Percentiles rank a stretch among this genome's conserved stretches.
Conservation (phyloP, 2,888 invertebrate species). For the Myathropa florea region DNA sequence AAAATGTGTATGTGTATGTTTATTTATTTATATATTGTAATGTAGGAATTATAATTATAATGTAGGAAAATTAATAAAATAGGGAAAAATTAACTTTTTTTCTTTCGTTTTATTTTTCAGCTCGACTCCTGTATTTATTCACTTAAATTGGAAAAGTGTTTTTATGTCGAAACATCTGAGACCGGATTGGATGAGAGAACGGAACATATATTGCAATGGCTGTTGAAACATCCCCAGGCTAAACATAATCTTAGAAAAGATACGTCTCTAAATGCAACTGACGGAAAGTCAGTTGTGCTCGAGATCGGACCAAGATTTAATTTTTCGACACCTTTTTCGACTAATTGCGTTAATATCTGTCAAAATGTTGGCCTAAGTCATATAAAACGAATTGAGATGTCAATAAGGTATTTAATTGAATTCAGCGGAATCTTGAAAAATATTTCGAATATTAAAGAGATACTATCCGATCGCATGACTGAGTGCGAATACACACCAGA, state of each 20-base stretch:
- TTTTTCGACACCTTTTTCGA: constrained; percentile 97
- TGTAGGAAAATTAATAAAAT: background rate
- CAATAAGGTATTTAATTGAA: constrained; percentile 87
- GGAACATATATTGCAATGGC: constrained; percentile 87
- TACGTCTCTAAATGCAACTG: constrained; percentile 74
- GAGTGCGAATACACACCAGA: constrained; percentile 89
- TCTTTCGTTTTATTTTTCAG: constrained; percentile 21
- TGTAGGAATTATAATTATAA: too few relatives aligned
- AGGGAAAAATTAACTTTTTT: background rate
- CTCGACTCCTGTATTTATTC: constrained; percentile 22
- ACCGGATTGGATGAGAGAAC: constrained; percentile 82
- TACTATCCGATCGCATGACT: constrained; percentile 96
- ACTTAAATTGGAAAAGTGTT: constrained; percentile 86
- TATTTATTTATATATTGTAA: background rate
- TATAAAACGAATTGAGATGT: constrained; percentile 90
- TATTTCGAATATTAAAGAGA: constrained; percentile 80
- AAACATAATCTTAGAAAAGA: constrained; percentile 82
- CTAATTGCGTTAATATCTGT: constrained; percentile 97
- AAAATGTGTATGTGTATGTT: background rate
- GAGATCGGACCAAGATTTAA: constrained; percentile 97
- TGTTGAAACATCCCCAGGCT: constrained; percentile 87
- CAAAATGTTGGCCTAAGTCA: constrained; percentile 89
- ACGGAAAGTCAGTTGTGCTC: constrained; percentile 82
- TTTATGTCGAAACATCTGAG: constrained; percentile 85
- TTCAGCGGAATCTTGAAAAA: constrained; percentile 75